Evolutionary conservation across 2,113 vertebrate species (phyloP).

Genomic region (Probosciger aterrimus): DNA sequence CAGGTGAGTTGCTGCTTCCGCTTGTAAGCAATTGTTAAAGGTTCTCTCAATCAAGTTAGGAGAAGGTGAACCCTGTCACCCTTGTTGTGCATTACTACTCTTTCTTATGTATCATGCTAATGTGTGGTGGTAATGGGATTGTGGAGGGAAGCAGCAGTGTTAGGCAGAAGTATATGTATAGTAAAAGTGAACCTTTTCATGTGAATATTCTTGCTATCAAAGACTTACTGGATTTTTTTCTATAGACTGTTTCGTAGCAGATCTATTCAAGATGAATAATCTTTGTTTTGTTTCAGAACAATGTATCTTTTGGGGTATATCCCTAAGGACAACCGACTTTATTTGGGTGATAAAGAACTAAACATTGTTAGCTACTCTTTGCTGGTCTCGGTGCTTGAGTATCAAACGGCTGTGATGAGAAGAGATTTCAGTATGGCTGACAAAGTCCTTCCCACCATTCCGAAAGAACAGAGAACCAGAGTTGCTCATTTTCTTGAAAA

Average conservation of each 20-base stretch:
- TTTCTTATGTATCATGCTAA: background rate
- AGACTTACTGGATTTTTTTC: background rate
- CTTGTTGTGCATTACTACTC: background rate
- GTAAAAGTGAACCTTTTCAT: background rate
- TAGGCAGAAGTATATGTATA: accelerated
- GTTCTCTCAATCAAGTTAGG: background rate
- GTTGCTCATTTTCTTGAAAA: slow-evolving; percentile 99
- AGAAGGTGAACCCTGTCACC: background rate
- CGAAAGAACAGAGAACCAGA: slow-evolving; percentile 96
- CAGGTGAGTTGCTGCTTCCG: slow-evolving; percentile 73
- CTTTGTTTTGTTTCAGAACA: slow-evolving; percentile 77
- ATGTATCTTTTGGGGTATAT: slow-evolving; percentile 99
- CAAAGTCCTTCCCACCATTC: slow-evolving; percentile 96
- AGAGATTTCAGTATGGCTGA: slow-evolving; percentile 97
- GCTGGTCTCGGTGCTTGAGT: slow-evolving; percentile 94
- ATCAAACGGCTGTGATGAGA: slow-evolving; percentile 98
- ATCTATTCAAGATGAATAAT: background rate
- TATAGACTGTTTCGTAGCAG: background rate
- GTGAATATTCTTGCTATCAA: accelerated
- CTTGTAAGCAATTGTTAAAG: background rate
- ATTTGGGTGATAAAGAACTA: slow-evolving; percentile 96
- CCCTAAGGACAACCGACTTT: slow-evolving; percentile 96
- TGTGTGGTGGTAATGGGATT: background rate
- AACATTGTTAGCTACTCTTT: slow-evolving; percentile 97
- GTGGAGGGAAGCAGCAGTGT: background rate